Percentiles rank a stretch among this genome's conserved stretches.
Conservation (phyloP, 2,797 vertebrate species). For the Nothura maculosa region DNA sequence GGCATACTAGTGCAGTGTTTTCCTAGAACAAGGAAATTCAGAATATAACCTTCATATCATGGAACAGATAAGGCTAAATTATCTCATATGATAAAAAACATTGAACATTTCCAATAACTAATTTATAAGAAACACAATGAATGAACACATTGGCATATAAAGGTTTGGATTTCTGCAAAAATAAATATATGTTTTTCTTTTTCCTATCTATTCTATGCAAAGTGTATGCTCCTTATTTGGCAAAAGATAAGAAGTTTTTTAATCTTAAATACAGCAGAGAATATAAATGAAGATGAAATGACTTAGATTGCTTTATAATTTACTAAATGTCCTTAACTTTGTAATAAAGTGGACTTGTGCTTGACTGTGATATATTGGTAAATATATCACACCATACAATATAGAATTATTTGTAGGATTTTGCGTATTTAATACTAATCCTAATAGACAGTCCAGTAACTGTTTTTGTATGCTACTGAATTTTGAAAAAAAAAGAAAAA, state of each 20-base stretch:
- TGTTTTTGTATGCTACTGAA: background rate
- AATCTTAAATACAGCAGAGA: background rate
- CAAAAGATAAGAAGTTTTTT: background rate
- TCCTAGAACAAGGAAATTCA: background rate
- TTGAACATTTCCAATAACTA: background rate
- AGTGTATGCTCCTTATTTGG: background rate
- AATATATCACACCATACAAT: background rate
- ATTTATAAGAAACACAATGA: background rate
- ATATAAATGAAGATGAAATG: background rate
- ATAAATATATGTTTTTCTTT: background rate
- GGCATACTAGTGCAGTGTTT: background rate
- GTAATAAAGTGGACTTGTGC: background rate
- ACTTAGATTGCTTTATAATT: background rate
- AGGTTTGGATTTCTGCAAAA: background rate
- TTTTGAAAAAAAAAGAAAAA: background rate
- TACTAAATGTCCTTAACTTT: background rate
- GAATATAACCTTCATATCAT: background rate
- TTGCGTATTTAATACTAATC: background rate
- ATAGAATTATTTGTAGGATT: background rate
- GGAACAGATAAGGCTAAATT: background rate
- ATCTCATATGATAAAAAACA: background rate
- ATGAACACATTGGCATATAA: background rate
- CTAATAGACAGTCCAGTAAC: background rate
- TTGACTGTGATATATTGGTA: background rate
- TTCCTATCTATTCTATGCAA: background rate